Conservation (phyloP, 2,797 vertebrate genomes). For the Sebastes steindachneri region DNA sequence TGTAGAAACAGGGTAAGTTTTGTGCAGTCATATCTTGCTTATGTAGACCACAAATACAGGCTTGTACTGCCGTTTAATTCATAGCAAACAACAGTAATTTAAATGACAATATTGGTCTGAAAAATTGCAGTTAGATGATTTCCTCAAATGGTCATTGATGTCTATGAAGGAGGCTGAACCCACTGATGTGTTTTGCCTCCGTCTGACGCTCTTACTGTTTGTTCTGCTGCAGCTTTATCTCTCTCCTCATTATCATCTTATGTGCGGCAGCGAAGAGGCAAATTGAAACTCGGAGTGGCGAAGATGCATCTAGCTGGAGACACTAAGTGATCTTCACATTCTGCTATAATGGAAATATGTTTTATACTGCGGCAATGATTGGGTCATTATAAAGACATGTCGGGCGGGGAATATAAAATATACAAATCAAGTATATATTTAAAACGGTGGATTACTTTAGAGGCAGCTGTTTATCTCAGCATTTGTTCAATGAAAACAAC, state of each 20-base stretch:
- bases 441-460: neutral
- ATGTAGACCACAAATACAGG: neutral
- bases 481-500: neutral
- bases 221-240: neutral
- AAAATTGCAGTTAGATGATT: neutral
- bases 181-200: neutral
- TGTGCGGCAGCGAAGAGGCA: neutral
- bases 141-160: neutral
- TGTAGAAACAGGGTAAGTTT: too few relatives aligned
- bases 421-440: neutral
- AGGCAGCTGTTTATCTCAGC: neutral
- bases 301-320: neutral
- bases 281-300: neutral
- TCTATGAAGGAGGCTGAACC: neutral
- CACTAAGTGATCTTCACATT: neutral
- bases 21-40: too few relatives aligned
- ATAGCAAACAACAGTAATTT: neutral
- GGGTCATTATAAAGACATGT: neutral
- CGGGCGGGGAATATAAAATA: neutral
- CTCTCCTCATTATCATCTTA: neutral
- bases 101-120: neutral
- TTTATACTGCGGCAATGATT: neutral
- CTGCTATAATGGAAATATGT: neutral
- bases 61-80: neutral
- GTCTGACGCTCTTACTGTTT: neutral